Base-by-base conservation (phyloP, 2,113 vertebrate species). In the Megaleporinus macrocephalus region DNA sequence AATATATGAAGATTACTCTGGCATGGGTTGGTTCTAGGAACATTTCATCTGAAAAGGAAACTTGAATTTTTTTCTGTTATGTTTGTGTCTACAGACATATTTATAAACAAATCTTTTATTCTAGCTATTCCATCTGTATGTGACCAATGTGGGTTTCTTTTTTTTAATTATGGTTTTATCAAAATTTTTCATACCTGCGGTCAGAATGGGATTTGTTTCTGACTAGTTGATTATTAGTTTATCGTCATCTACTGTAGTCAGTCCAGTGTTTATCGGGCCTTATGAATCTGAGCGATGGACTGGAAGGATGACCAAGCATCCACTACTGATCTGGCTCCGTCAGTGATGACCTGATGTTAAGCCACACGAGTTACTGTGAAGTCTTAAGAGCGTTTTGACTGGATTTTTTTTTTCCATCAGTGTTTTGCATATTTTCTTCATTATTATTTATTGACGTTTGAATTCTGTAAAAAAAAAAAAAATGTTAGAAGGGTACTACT, bases 31-130 rank as follows among this genome's bases (percentile, higher is more conserved):
- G 72, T 69, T 90, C 88, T 83, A 88, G 69, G 70, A 80, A 77
- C 89, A 88, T 89, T 91, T 92, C 89, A 90, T 89, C 85, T 49
- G 69, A 90, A 93, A 92, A 91, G 89, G 92, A 93, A 93, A 94
- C 93, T 93, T 94, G 93, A 94, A 94, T 84, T 72, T 83, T 85
- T 61, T 72, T 82, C 79, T 87, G 68, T 78, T 80, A 55, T 85
- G 65, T 76, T 84, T 71, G 76, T 89, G 91, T 93, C 91, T 90
- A 91, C 68, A 83, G 53, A 83, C 84, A 83, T 88, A 85, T 86
- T 83, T 85, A 74, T 82, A 57, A 79, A 61, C n/a, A n/a, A n/a
- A 41, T 51, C 63, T 53, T 82, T 79, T 79, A 47, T 78, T 47
- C 73, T 63, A 76, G n/a, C 49, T 44, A 41, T 80, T 76, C 62